Evolutionary conservation across 1,140 invertebrate species (phyloP), one percentile per base, ranked within the genome.

Genomic region (Proctacanthus coquilletti): DNA sequence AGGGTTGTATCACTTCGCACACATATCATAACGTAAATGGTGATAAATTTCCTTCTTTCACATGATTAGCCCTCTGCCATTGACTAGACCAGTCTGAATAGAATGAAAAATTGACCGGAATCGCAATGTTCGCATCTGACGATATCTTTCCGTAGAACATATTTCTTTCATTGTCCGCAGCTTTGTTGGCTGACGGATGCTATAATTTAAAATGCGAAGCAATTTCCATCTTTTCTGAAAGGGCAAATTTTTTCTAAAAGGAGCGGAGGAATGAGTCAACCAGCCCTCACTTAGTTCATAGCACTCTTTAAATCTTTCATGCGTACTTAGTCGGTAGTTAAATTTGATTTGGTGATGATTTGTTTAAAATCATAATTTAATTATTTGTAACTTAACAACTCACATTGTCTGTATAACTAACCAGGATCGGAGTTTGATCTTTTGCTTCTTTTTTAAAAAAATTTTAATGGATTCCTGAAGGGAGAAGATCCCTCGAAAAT

Each of bases 81-180:
- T 34, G 32, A 17, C 14, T 34, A 15, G 3, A 17, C 5, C 15
- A 33, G 9, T 33, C 14, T 33, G 17, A 13, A 34, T 13, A 34
- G 18, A 34, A 34, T 34, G 32, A 34, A 34, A 34, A 34, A 34
- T 34, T 34, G 32, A 34, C 32, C 32, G 32, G 32, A 34, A 34
- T 17, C 17, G n/a, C n/a, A n/a, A n/a, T 13, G 8, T 8, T 27
- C 23, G 8, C 13, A 13, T 27, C 23, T 27, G 13, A 27, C 13
- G 23, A 8, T 27, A 9, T 27, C 8, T 27, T 9, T 27, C 23
- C 23, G n/a, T n/a, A n/a, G n/a, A n/a, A n/a, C n/a, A n/a, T n/a
- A n/a, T n/a, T n/a, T n/a, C n/a, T n/a, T n/a, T n/a, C n/a, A n/a
- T n/a, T n/a, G n/a, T n/a, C n/a, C n/a, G n/a, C n/a, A n/a, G n/a